Base-by-base conservation (phyloP, 2,797 vertebrate genomes). In the Paedocypris micromegethes region DNA sequence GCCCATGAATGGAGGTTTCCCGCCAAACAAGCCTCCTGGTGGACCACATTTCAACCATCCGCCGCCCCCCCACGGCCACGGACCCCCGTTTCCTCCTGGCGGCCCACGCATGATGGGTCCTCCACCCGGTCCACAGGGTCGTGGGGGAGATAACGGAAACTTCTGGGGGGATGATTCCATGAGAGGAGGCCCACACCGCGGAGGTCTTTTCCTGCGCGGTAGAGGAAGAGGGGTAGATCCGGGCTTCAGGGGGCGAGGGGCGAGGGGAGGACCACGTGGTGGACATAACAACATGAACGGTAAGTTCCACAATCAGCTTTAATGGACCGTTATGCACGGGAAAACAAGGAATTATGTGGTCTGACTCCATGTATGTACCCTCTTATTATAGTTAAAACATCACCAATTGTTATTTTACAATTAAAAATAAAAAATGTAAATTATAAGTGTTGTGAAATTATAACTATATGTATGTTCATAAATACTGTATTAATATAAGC, bases 101-200 rank as follows among this genome's bases (percentile, higher is more conserved):
- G 88, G 91, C 42, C 88, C 94, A 0, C 87, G 91, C 23, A 92
- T 94, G 90, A 92, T 94, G 91, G 91, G 91, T 0, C 93, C 93
- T 0, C 93, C 92, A 0, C 93, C 93, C 0, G 90, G 91, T 4
- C 86, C 88, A 8, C 92, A 88, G 74, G 86, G 86, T 40, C 72
- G 85, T 0, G 88, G 89, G 1, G 88, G 85, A 3, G 89, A 89
- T 44, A 86, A 91, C 0, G 89, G 90, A 5, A 92, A 90, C 75
- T 93, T 93, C 79, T 96, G 93, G 88, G 93, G 91, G 46, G 92
- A 93, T 0, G 92, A 93, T 0, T 84, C 87, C 39, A 89, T 91
- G 88, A 85, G 91, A 58, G 91, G 91, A 6, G 88, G 88, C 0
- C 88, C 86, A 5, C 92, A 92, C 79, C 86, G 93, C 23, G 86